phyloP scores from a whole-genome alignment of 64 coral and sea anemone species.

The Montipora efflorescens region DNA sequence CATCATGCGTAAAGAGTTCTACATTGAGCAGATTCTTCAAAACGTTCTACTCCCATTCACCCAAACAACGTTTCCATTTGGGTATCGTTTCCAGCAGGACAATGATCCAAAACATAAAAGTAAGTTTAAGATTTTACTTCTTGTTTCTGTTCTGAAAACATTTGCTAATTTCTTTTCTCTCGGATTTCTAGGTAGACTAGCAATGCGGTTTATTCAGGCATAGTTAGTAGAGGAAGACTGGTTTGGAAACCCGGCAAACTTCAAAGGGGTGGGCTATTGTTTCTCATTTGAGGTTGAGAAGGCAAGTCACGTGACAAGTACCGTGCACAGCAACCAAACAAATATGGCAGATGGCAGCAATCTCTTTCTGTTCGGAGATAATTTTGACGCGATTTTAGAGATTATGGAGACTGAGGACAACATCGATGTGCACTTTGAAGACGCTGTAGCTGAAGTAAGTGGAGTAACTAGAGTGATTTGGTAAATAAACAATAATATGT shows the following conservation, averaged over 20 bases:
- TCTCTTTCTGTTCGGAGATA: background rate
- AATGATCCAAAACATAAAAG: conserved; percentile 42
- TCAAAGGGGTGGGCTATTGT: no score
- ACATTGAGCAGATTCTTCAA: background rate
- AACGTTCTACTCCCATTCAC: conserved; percentile 32
- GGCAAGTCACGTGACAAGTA: no score
- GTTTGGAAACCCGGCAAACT: no score
- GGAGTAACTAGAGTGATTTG: background rate
- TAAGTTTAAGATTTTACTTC: background rate
- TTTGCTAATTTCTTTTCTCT: background rate
- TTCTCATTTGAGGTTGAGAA: no score
- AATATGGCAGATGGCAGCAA: no score
- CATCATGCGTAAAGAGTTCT: conserved; percentile 33
- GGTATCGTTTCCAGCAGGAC: conserved; percentile 52
- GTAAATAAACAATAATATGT: background rate
- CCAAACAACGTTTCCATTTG: background rate
- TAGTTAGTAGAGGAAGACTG: no score
- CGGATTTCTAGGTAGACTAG: background rate
- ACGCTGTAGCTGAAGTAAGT: background rate
- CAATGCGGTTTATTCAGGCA: background rate
- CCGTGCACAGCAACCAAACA: no score
- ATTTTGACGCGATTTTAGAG: background rate
- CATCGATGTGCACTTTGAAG: background rate
- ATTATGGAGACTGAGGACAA: background rate
- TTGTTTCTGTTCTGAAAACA: background rate